phyloP scores from a whole-genome alignment of 2,888 invertebrate species.

The Cerceris ruficornis region DNA sequence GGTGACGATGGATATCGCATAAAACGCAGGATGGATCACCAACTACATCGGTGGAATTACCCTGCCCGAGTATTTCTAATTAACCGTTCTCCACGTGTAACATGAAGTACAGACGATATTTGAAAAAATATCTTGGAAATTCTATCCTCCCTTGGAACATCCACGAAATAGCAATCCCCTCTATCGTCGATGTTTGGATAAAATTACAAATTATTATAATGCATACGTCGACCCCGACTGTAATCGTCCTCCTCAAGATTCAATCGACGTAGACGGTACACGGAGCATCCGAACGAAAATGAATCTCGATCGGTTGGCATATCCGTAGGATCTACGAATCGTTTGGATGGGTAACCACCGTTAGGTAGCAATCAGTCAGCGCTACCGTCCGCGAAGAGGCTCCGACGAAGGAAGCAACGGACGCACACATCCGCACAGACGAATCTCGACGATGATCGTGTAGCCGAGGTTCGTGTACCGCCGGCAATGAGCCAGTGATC shows the following conservation, averaged over 20 bases:
- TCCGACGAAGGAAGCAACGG: constrained; percentile 17
- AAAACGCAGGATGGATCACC: neutral
- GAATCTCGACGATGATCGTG: constrained; percentile 44
- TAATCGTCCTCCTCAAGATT: neutral
- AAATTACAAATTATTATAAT: too few relatives aligned
- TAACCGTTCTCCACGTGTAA: neutral
- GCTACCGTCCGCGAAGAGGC: constrained; percentile 51
- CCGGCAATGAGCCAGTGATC: constrained; percentile 57
- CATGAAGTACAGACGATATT: neutral
- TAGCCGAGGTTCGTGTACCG: constrained; percentile 25
- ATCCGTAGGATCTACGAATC: constrained; percentile 50
- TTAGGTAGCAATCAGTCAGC: constrained; percentile 61
- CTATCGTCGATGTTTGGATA: too few relatives aligned
- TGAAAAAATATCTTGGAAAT: neutral
- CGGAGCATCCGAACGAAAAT: constrained; percentile 20
- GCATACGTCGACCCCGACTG: neutral
- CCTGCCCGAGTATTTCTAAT: neutral
- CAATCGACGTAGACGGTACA: neutral
- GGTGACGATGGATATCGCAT: constrained; percentile 30
- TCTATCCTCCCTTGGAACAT: too few relatives aligned
- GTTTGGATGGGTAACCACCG: constrained; percentile 56
- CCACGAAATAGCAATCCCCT: too few relatives aligned
- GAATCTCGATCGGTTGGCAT: constrained; percentile 26
- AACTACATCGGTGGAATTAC: constrained; percentile 3
- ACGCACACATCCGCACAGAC: constrained; percentile 38